Evolutionary conservation across 2,888 invertebrate genomes (phyloP), one percentile per base, ranked within the genome.

Genomic region (Vesta saturnalis): DNA sequence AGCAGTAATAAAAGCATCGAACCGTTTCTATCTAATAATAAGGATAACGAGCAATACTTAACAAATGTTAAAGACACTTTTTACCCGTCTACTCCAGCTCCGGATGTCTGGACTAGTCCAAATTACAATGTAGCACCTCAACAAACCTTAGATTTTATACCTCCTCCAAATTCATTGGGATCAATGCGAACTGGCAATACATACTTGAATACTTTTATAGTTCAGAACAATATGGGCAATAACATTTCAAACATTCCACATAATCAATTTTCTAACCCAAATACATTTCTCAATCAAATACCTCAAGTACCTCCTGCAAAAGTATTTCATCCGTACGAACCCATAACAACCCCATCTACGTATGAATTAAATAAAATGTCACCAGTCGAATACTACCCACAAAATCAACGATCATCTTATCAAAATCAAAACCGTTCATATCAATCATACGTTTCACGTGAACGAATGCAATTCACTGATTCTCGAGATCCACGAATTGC

Each of bases 291-390:
- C 6, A 60, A 43, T 46, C 35, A 12, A 62, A 16, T 35, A 15
- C n/a, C 19, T 4, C 61, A 55, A n/a, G n/a, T 22, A 8, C 60
- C 21, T 8, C 60, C 60, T 10, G 10, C 55, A 8, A 69, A 71
- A 35, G 30, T 47, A 1, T 71, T 71, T 30, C 61, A 69, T 62
- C 71, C 71, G 1, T 71, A 54, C 55, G 67, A 68, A 2, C 68
- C 71, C 10, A 69, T 70, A 15, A 35, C 39, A 16, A 60, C 30
- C 55, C 3, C 39, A 39, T 60, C 22, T 16, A 67, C 70, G 15
- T 73, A 73, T 35, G 74, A 76, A 22, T 49, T 72, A 10, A 71
- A 68, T 47, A 65, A 71, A 64, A 72, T 73, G 66, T 64, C 60
- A 21, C 72, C 72, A 16, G 52, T 71, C 4, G 75, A 75, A 55